These are phyloP conservation scores for Oikopleura vanhoeffeni DNA, from an alignment of 23 tunicate species.

Conservation along the genomic window DNA sequence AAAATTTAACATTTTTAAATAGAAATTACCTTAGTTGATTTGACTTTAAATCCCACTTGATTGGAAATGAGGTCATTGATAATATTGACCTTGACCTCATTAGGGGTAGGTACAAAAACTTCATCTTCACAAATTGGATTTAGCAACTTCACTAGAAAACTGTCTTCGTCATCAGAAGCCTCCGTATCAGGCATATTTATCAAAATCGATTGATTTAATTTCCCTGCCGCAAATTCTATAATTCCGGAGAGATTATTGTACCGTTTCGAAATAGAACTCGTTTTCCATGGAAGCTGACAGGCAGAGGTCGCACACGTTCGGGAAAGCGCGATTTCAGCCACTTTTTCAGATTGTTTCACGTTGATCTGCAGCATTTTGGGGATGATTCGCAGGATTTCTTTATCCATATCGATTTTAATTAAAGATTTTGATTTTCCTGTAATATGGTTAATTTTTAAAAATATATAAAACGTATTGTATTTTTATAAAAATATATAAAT, in stretches of 20 bases:
- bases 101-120: not conserved
- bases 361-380: not conserved
- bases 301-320: constrained; percentile 15
- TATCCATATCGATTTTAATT: constrained; percentile 1
- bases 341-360: constrained; percentile 52
- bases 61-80: not conserved
- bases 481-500: too few species aligned
- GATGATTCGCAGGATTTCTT: not conserved
- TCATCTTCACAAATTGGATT: not conserved
- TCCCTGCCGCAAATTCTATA: not conserved
- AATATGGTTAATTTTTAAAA: too few species aligned
- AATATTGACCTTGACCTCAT: not conserved
- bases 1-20: too few species aligned
- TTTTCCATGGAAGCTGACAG: constrained; percentile 7
- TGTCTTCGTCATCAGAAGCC: not conserved
- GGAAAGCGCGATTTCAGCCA: constrained; percentile 22
- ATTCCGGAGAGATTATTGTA: not conserved
- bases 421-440: not conserved
- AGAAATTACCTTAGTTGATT: not conserved
- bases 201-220: not conserved
- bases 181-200: not conserved
- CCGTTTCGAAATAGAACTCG: not conserved
- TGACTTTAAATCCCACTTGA: constrained; percentile 2
- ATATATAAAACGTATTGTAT: too few species aligned
- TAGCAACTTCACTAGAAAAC: not conserved